Evolutionary conservation across 2,888 invertebrate species (phyloP), one percentile per base, ranked within the genome.

Genomic region (Ectemnius continuus): DNA sequence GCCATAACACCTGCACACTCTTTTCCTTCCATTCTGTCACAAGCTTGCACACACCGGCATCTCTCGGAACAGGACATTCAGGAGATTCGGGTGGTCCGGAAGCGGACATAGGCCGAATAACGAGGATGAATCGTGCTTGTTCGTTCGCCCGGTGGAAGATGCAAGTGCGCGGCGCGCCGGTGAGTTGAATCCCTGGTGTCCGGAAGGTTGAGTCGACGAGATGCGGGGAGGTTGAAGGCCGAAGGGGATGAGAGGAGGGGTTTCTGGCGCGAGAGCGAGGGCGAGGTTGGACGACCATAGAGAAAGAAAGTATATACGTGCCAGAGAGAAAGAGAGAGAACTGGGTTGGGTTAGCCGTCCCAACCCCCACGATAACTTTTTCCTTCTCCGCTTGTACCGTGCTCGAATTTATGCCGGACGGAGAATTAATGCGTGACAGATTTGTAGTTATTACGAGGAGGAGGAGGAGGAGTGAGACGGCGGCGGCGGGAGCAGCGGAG

Each of bases 371-470:
- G 86, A 88, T 89, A 88, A 88, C 87, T 88, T 88, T 88, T 88
- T 88, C 85, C 85, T 85, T 85, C 86, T 82, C 83, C 83, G 80
- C 83, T 84, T 85, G 84, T 85, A 86, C 86, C 85, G 81, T 86
- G 84, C 84, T 87, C 85, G 85, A 90, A 91, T 90, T 91, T 90
- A 90, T 89, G 89, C 90, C 84, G 87, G 88, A 85, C 88, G 85
- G 88, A 88, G 89, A 91, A 90, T 90, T 90, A 90, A 90, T 89
- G 90, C 86, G 88, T 88, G 90, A 91, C 90, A 90, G 90, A 89
- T 90, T 90, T 89, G 90, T 89, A 89, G 89, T 89, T 90, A 88
- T 89, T 88, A 88, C 88, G 85, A 86, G 86, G 82, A 83, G 81
- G 82, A 70, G 75, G 70, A 62, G 76, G 78, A 76, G 76, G 78